Percentiles rank a stretch among this genome's conserved stretches.
These are phyloP conservation scores for Ceratotherium simum DNA, from an alignment of 2,113 vertebrate species.

Conservation along the genomic window DNA sequence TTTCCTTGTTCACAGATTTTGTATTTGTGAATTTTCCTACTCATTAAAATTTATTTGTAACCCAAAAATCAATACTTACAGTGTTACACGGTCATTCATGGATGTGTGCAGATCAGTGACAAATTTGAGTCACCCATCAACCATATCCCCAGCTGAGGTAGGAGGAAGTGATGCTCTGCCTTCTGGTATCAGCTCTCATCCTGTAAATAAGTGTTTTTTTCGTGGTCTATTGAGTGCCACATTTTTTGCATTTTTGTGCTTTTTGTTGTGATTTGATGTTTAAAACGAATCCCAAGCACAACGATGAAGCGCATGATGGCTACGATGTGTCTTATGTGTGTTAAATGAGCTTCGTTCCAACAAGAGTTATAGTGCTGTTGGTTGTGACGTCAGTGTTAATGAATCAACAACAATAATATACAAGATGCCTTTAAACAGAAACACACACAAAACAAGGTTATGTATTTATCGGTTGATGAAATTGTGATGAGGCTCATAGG, in stretches of 20 bases:
- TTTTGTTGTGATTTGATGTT: neutral
- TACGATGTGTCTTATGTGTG: neutral
- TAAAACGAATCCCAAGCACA: neutral
- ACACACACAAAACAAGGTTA: neutral
- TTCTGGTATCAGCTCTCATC: neutral
- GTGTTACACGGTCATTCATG: neutral
- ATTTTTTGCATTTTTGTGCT: neutral
- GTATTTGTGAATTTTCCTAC: neutral
- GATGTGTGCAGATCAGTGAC: neutral
- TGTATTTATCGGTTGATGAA: neutral
- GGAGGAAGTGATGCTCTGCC: neutral
- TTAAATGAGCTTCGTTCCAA: neutral
- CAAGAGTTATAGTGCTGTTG: neutral
- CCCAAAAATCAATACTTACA: neutral
- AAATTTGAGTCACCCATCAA: neutral
- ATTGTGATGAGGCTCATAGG: neutral
- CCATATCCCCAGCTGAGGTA: neutral
- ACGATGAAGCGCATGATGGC: neutral
- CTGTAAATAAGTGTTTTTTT: neutral
- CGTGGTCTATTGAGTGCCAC: neutral
- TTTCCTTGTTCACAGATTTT: neutral
- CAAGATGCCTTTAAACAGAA: neutral
- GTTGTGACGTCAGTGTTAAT: neutral
- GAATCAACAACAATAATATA: constrained; percentile 7
- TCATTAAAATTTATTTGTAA: neutral